Base-by-base conservation (phyloP, 2,888 invertebrate genomes). In the Apodemia hepburni region DNA sequence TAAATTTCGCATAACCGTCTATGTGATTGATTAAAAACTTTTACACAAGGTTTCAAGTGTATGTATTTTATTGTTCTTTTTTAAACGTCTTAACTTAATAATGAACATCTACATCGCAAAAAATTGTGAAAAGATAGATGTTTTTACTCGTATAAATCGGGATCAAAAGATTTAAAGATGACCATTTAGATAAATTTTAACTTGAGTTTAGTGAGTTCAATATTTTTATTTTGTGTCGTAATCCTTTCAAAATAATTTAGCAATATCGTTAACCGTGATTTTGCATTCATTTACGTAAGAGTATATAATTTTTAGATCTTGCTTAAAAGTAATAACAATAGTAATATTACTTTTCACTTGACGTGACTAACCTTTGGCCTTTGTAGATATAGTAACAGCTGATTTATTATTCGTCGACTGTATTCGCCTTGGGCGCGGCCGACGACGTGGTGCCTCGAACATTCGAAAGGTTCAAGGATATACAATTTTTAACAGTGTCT, bases 351-450 rank as follows among this genome's bases (percentile, higher is more conserved):
- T 18, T 17, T 54, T 27, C 15, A 54, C 22, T 54, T 54, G 22
- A 54, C 22, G 18, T 27, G 22, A 29, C 45, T 51, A 38, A 49
- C 47, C 29, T 63, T 65, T 61, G 54, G 38, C 59, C 57, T 60
- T 38, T 22, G 58, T 42, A 54, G 27, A 58, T 15, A 49, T 47
- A 15, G 42, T 62, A 64, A 61, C 61, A 61, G 64, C 64, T 68
- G 65, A 57, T 62, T 70, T 71, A 71, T 68, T 76, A 80, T 80
- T 77, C 75, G 70, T 71, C 33, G 64, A 63, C 66, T 68, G 75
- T 70, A 72, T 68, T 82, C 68, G 77, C 84, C 85, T 85, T 85
- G 82, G 75, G 74, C 68, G 75, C 76, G 79, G 77, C 75, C 76
- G 72, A 68, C 75, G 72, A 67, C 70, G 61, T 63, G 58, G 67